These are phyloP conservation scores for Deroplatys truncata DNA, from an alignment of 2,888 invertebrate species.

Conservation along the genomic window DNA sequence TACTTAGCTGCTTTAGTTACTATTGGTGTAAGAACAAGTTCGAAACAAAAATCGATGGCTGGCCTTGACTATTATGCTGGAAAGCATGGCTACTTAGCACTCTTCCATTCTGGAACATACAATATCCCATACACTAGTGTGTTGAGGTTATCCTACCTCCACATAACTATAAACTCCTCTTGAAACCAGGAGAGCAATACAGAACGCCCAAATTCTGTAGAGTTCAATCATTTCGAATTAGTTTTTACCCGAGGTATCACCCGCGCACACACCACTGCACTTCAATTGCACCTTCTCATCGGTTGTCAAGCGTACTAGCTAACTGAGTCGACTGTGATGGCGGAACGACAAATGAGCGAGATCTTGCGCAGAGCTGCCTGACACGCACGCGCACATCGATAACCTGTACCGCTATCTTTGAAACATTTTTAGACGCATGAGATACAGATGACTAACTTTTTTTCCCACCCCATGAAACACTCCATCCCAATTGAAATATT, in stretches of 20 bases:
- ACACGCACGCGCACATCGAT: not conserved
- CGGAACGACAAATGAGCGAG: not conserved
- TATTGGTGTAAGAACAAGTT: not conserved
- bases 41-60: constrained; percentile 5
- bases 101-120: not conserved
- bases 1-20: not conserved
- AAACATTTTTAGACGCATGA: not conserved
- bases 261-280: constrained; percentile 13
- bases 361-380: not conserved
- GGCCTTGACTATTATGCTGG: constrained; percentile 3
- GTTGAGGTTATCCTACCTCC: constrained; percentile 16
- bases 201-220: constrained; percentile 15
- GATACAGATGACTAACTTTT: too few species aligned
- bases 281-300: not conserved
- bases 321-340: not conserved
- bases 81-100: constrained; percentile 1
- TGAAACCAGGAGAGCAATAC: constrained; percentile 23
- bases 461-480: too few species aligned
- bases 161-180: constrained; percentile 25
- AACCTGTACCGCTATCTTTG: not conserved
- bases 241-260: constrained; percentile 1
- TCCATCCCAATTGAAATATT: too few species aligned
- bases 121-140: not conserved
- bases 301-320: not conserved
- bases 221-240: constrained; percentile 25